Percentiles rank a stretch among this genome's conserved stretches.
phyloP scores from a whole-genome alignment of 2,797 vertebrate genomes.

The Dryobates pubescens region DNA sequence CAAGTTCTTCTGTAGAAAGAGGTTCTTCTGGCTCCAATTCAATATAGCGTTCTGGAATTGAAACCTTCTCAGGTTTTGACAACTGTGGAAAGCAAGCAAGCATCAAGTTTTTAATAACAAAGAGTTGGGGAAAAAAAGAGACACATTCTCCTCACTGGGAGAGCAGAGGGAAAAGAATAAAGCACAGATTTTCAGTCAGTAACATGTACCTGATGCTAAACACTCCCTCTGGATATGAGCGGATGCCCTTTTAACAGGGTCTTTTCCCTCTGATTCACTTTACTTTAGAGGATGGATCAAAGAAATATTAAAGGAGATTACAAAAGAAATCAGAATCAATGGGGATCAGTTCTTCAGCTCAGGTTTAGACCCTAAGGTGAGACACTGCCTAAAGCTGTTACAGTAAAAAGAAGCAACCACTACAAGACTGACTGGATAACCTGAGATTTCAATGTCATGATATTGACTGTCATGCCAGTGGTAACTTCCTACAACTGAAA shows the following conservation, averaged over 20 bases:
- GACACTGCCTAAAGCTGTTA: neutral
- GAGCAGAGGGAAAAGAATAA: neutral
- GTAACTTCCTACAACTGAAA: neutral
- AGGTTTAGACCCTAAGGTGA: neutral
- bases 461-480: neutral
- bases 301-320: neutral
- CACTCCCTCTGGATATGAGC: neutral
- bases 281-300: neutral
- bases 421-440: neutral
- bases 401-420: neutral
- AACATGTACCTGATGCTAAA: neutral
- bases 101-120: neutral
- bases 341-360: neutral
- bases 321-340: conserved; percentile 5
- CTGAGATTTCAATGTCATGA: neutral
- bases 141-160: neutral
- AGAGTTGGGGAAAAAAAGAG: neutral
- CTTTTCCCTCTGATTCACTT: neutral
- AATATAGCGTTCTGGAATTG: conserved; percentile 93
- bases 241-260: neutral
- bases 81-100: conserved; percentile 77
- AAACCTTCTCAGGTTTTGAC: conserved; percentile 92
- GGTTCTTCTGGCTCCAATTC: conserved; percentile 92
- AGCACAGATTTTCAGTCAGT: neutral
- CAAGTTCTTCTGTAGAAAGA: conserved; percentile 90